Base-by-base conservation (phyloP, 2,797 vertebrate genomes). In the Gobio occitaniae region DNA sequence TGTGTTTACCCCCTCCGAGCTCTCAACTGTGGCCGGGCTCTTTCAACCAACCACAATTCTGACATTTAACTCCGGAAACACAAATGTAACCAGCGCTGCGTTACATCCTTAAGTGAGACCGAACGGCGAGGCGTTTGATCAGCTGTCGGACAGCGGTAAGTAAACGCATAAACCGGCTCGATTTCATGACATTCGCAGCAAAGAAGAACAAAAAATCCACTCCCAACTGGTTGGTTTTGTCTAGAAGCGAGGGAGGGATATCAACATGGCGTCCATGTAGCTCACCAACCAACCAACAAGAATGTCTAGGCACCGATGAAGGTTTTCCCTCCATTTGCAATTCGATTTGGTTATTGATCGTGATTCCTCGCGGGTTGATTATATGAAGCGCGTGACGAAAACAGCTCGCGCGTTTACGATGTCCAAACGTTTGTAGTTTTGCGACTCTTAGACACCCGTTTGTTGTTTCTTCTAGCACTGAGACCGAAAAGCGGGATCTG, bases 1-100 rank as follows among this genome's bases (percentile, higher is more conserved):
- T 25, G 47, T 83, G 32, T 84, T 59, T 78, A 44, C 93, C 93
- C 84, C 88, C 82, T 91, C 86, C 84, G 87, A 89, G 84, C 85
- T 72, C 84, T 80, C 84, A 85, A 85, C 89, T 86, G 92, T 70
- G 89, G 89, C 91, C 91, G 91, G 91, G 92, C 90, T 91, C 87
- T 59, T 54, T 56, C 59, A 85, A 80, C 71, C 86, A 87, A 88
- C 86, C 75, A 81, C 86, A 83, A 82, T 90, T 90, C 89, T 90
- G 89, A 91, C 90, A 90, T 88, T 89, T 90, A 85, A 89, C 87
- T 89, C 88, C 74, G 91, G 87, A 88, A 86, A 90, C 82, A 93
- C 94, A 88, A 75, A 95, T 95, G 94, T 94, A 86, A 95, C 82
- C 89, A 75, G 86, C 88, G 83, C 90, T 80, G 90, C 66, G 13